Evolutionary conservation across 2,888 invertebrate genomes (phyloP).

Genomic region (Empis stercorea): DNA sequence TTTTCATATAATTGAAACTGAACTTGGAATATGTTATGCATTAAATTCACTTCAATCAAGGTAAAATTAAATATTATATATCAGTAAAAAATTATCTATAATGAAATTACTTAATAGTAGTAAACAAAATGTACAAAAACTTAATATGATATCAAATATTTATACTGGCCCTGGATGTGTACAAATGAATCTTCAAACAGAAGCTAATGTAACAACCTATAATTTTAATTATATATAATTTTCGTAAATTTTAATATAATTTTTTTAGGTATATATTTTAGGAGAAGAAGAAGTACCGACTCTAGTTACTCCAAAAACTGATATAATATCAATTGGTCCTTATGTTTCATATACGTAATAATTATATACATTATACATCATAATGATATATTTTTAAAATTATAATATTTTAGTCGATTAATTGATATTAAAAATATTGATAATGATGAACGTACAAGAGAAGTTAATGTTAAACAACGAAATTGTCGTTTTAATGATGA

Average conservation of each 20-base stretch:
- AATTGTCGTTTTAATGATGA: slow-evolving; percentile 59
- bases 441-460: slow-evolving; percentile 50
- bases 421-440: slow-evolving; percentile 49
- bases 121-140: slow-evolving; percentile 26
- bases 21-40: slow-evolving; percentile 51
- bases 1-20: slow-evolving; percentile 51
- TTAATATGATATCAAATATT: slow-evolving; percentile 50
- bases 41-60: slow-evolving; percentile 49
- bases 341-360: slow-evolving; percentile 43
- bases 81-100: too few relatives aligned
- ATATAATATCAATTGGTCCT: slow-evolving; percentile 44
- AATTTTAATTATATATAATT: too few relatives aligned
- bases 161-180: slow-evolving; percentile 49
- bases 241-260: background rate
- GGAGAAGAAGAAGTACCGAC: slow-evolving; percentile 58
- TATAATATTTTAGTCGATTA: slow-evolving; percentile 34
- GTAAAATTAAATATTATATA: too few relatives aligned
- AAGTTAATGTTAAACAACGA: slow-evolving; percentile 48
- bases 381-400: background rate
- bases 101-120: background rate
- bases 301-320: slow-evolving; percentile 49
- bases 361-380: background rate
- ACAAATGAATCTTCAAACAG: slow-evolving; percentile 38
- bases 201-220: slow-evolving; percentile 42
- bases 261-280: slow-evolving; percentile 45